Conservation (phyloP, 2,113 vertebrate species). For the Hylia prasina region DNA sequence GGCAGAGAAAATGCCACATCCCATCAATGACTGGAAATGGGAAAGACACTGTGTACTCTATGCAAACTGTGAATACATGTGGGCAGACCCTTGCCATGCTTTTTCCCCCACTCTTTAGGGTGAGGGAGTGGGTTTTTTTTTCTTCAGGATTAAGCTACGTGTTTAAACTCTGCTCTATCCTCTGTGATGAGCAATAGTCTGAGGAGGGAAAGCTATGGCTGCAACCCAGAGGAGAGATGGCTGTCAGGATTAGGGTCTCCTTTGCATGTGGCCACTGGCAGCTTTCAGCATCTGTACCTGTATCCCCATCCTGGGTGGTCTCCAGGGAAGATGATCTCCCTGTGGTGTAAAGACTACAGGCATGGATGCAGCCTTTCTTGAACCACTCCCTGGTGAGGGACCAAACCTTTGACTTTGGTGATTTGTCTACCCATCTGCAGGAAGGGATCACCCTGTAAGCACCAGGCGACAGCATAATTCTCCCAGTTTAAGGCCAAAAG, state of each 20-base stretch:
- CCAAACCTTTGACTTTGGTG: not conserved
- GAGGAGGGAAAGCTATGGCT: not conserved
- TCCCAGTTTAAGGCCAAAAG: not conserved
- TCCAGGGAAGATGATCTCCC: not conserved
- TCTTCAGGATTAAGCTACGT: not conserved
- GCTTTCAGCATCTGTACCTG: not conserved
- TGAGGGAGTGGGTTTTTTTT: not conserved
- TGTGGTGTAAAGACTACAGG: not conserved
- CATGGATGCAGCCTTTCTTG: not conserved
- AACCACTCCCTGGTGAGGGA: not conserved
- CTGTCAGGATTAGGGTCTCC: not conserved
- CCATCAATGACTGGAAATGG: not conserved
- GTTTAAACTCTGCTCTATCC: not conserved
- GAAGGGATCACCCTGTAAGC: not conserved
- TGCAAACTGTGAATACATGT: not conserved
- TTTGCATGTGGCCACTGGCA: not conserved
- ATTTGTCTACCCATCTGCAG: not conserved
- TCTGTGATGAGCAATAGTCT: not conserved
- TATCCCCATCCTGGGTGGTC: not conserved
- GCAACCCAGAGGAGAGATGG: not conserved
- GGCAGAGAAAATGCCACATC: not conserved
- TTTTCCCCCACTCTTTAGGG: not conserved
- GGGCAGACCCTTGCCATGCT: not conserved
- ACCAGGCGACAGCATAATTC: not conserved
- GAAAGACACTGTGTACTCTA: not conserved